Base-by-base conservation (phyloP, 2,113 vertebrate genomes). In the Symphodus melops region DNA sequence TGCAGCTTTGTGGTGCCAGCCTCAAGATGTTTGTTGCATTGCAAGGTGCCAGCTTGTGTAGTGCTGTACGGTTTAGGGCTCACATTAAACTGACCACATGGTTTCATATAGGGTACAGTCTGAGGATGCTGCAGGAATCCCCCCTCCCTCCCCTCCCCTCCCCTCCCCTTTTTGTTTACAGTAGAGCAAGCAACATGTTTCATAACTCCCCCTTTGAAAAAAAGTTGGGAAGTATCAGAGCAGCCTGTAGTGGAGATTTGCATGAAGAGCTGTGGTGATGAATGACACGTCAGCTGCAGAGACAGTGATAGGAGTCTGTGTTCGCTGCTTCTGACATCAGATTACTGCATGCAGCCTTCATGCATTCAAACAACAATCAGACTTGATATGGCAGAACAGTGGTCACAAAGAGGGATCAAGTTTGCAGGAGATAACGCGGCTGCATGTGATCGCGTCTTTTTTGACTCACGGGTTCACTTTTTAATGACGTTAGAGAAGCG, bases 281-380 rank as follows among this genome's bases (percentile, higher is more conserved):
- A 74, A 83, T 85, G 75, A 68, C 63, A 13, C 49, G 46, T 77
- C 54, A 48, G 68, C 69, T 68, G 69, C 69, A 64, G 77, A 77
- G 67, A 48, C 63, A 61, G 51, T 76, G 74, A 74, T 62, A 66
- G 69, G 75, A 72, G 70, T 37, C 39, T 44, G 51, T 67, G 62
- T 33, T 25, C 63, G 48, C 61, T 61, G 74, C 72, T 67, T 64
- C 23, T 72, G 69, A 49, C 72, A 55, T 67, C 51, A 33, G 60
- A 76, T 56, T 37, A 61, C 16, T 48, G 37, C 46, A 39, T 36
- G 2, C 14, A 25, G 39, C 44, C 11, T 21, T 53, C 28, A 48
- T 75, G 65, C 66, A 69, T 64, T 61, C 25, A 75, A 76, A 68
- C 33, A 7, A 21, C 12, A 64, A 48, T 67, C n/a, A 75, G 52